phyloP scores from a whole-genome alignment of 2,797 vertebrate species.

The Leptodactylus fallax region DNA sequence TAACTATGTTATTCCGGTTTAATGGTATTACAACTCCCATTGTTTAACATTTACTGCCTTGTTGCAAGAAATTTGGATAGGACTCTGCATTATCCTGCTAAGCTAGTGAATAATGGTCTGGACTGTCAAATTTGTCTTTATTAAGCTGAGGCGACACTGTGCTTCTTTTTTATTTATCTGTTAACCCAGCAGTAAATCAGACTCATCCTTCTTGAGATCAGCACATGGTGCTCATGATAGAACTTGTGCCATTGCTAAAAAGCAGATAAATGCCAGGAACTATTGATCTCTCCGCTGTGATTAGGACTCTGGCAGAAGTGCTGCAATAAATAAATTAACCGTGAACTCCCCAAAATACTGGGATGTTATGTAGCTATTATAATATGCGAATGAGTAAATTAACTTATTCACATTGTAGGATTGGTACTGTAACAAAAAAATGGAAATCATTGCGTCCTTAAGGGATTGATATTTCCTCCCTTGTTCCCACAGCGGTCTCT shows the following conservation, averaged over 20 bases:
- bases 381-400: background rate
- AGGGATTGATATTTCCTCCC: too few species aligned
- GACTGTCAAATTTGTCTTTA: conserved; percentile 50
- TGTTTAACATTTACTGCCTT: background rate
- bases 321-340: conserved; percentile 42
- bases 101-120: conserved; percentile 33
- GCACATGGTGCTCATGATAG: conserved; percentile 51
- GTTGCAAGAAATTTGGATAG: conserved; percentile 10
- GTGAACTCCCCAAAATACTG: background rate
- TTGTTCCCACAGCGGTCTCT: too few species aligned
- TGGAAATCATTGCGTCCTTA: too few species aligned
- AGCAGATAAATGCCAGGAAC: conserved; percentile 57
- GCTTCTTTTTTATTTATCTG: conserved; percentile 46
- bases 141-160: conserved; percentile 45
- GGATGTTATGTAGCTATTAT: background rate
- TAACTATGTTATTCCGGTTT: background rate
- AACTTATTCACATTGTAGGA: too few species aligned
- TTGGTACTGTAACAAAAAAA: too few species aligned
- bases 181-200: conserved; percentile 55
- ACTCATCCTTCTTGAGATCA: conserved; percentile 49
- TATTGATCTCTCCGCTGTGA: conserved; percentile 54
- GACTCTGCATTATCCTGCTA: conserved; percentile 8
- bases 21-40: background rate
- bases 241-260: conserved; percentile 54
- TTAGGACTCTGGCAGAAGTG: conserved; percentile 47